Evolutionary conservation across 2,888 invertebrate species (phyloP).

Genomic region (Drosophila algonquin): DNA sequence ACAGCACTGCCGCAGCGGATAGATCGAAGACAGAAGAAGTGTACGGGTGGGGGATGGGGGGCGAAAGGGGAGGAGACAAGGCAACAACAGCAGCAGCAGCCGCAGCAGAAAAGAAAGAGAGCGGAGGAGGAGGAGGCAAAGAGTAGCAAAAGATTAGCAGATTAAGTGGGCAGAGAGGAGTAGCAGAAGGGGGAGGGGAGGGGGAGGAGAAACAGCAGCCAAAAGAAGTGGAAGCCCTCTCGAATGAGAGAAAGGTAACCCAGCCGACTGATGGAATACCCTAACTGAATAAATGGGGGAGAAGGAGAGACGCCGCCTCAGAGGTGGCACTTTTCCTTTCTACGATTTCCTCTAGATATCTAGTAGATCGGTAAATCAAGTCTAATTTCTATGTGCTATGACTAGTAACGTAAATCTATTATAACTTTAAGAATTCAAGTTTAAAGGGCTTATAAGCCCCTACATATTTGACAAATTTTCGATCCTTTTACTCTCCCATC

Average conservation of each 20-base stretch:
- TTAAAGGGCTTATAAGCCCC: too few relatives aligned
- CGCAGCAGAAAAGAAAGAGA: conserved; percentile 43
- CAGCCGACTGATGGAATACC: conserved; percentile 23
- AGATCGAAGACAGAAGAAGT: conserved; percentile 21
- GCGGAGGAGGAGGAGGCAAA: neutral
- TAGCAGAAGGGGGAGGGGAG: neutral
- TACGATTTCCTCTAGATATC: too few relatives aligned
- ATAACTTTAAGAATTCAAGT: too few relatives aligned
- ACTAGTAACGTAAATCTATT: too few relatives aligned
- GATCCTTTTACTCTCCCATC: too few relatives aligned
- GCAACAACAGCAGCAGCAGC: conserved; percentile 23
- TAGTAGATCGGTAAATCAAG: too few relatives aligned
- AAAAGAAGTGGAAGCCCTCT: conserved; percentile 32
- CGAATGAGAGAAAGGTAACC: conserved; percentile 58
- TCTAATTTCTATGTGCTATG: too few relatives aligned
- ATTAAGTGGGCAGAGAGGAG: conserved; percentile 1
- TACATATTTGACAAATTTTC: too few relatives aligned
- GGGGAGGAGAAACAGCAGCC: neutral
- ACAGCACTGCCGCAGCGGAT: conserved; percentile 31
- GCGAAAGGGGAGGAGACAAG: neutral
- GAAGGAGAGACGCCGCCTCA: neutral
- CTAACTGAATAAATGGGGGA: neutral
- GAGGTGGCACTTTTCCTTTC: too few relatives aligned
- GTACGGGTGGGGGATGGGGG: neutral
- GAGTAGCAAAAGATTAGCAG: conserved; percentile 37